Base-by-base conservation (phyloP, 2,113 vertebrate genomes). In the Dissostichus mawsoni region DNA sequence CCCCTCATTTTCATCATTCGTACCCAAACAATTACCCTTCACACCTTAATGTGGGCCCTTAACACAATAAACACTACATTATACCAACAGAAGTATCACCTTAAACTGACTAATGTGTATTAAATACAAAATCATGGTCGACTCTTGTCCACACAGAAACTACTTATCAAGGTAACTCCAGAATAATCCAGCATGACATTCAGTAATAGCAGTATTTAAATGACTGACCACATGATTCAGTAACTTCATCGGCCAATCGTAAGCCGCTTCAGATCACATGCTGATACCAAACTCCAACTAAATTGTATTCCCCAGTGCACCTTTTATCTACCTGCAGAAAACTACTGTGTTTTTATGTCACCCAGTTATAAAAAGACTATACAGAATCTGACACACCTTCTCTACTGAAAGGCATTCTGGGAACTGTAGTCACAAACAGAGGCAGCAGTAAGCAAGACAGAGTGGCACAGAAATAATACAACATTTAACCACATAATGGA, bases 371-470 rank as follows among this genome's bases (percentile, higher is more conserved):
- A 9, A 29, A 14, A 67, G 23, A 67, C 20, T 29, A 17, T 5
- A 4, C 11, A 18, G 58, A 61, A 63, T 11, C 53, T 63, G 66
- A 33, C 6, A 8, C 2, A 16, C 16, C 53, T 36, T 48, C 23
- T n/a, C n/a, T 58, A 29, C 55, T 48, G 63, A 68, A 62, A 13
- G 64, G 72, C 63, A 80, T 83, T 76, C 36, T 80, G 76, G 76
- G 76, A 83, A 69, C 63, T 65, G 64, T 73, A 72, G 63, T n/a
- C 13, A 14, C 5, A 14, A 36, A 50, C 29, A 9, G 2, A n/a
- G 50, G 69, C 59, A n/a, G 44, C 5, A 18, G 45, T 47, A 9
- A 14, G 47, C 8, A 17, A 44, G 12, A 20, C 50, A 36, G n/a
- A 63, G n/a, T 17, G 8, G 33, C 29, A 17, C 14, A 17, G 50